phyloP scores from a whole-genome alignment of 2,113 vertebrate genomes.

The Rhizomys pruinosus region DNA sequence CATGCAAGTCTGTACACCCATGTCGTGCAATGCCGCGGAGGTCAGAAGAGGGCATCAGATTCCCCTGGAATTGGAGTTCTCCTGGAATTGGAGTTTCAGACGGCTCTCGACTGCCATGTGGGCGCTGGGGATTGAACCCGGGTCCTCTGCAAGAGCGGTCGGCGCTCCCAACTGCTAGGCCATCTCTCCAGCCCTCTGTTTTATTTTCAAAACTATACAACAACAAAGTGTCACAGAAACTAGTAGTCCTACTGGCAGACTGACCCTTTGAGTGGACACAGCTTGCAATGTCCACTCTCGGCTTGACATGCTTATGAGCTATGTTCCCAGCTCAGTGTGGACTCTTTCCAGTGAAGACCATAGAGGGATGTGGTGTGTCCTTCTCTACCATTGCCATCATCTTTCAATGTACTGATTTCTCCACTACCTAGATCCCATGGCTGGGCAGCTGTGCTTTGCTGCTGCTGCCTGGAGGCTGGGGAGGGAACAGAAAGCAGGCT shows the following conservation, averaged over 20 bases:
- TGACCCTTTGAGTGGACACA: background rate
- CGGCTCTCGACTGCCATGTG: no score
- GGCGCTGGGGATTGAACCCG: no score
- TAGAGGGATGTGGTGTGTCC: background rate
- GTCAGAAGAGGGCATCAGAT: no score
- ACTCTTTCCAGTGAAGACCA: background rate
- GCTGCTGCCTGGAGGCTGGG: background rate
- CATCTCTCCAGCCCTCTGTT: no score
- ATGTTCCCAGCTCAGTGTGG: background rate
- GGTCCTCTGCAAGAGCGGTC: no score
- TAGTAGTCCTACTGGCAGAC: background rate
- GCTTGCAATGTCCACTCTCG: background rate
- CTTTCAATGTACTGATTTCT: no score
- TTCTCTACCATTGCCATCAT: no score
- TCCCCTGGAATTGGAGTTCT: no score
- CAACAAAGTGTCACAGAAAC: background rate
- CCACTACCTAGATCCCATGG: background rate
- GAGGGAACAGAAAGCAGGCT: fast-evolving
- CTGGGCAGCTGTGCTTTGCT: background rate
- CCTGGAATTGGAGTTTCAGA: no score
- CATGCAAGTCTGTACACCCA: no score
- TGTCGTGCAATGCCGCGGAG: no score
- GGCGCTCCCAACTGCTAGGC: no score
- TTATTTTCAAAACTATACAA: background rate
- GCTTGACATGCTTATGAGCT: background rate